A percentile compares a stretch with the other conserved stretches of the same genome.
These are phyloP conservation scores for Lagenorhynchus albirostris DNA, from an alignment of 2,113 vertebrate species.

Conservation along the genomic window DNA sequence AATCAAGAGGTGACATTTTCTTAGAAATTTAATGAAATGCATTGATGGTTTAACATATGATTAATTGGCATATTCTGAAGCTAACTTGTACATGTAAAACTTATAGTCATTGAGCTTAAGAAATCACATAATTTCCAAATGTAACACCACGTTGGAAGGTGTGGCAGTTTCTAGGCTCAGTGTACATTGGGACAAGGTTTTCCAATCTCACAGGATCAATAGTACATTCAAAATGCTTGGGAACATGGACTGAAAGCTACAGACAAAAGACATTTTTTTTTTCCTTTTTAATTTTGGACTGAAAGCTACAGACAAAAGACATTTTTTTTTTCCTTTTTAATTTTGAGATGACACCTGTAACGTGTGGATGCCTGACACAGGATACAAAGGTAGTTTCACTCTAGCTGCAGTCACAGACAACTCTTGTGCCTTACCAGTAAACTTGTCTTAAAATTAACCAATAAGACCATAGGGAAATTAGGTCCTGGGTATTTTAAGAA, in stretches of 20 bases:
- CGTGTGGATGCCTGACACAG: not conserved
- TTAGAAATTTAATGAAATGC: not conserved
- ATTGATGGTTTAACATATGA: not conserved
- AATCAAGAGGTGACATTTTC: constrained; percentile 17
- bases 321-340: not conserved
- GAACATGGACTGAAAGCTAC: not conserved
- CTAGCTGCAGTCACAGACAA: not conserved
- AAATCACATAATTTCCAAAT: not conserved
- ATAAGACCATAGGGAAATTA: not conserved
- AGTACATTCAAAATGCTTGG: not conserved
- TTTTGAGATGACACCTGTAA: constrained; percentile 25
- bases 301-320: not conserved
- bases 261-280: not conserved
- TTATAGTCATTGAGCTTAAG: not conserved
- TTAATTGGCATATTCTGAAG: not conserved
- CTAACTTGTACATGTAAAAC: not conserved
- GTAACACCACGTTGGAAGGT: not conserved
- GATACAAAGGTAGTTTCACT: not conserved
- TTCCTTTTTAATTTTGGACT: not conserved
- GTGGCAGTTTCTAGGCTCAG: not conserved
- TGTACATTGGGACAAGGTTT: not conserved
- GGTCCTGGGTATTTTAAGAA: not conserved
- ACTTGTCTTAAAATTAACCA: not conserved
- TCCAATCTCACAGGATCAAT: not conserved
- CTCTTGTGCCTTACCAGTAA: not conserved